Percentiles rank a stretch among this genome's conserved stretches.
phyloP scores from a whole-genome alignment of 2,797 vertebrate species.

The Cheirogaleus major region DNA sequence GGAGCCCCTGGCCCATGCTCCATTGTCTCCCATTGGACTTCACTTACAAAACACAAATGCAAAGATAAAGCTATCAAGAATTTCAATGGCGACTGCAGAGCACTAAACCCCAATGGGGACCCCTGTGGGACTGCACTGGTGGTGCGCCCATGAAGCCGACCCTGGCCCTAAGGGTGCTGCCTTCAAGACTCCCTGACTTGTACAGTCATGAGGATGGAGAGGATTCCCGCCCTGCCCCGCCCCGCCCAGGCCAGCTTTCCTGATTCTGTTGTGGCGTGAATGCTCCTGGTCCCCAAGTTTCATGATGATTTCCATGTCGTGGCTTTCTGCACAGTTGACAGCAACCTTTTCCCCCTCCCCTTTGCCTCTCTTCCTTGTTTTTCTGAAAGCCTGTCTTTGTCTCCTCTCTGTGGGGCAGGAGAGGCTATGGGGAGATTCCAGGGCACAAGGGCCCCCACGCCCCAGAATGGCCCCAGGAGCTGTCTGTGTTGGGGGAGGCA shows the following conservation, averaged over 20 bases:
- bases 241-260: too few relatives aligned
- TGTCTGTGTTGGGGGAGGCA: neutral
- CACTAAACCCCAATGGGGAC: too few relatives aligned
- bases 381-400: neutral
- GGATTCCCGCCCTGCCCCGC: too few relatives aligned
- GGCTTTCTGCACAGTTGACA: neutral
- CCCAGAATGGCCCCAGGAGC: neutral
- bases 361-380: neutral
- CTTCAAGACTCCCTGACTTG: neutral
- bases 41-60: neutral
- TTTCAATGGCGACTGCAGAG: neutral
- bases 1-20: accelerated
- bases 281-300: too few relatives aligned
- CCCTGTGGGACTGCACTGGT: accelerated
- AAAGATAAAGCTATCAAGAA: neutral
- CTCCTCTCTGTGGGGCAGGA: neutral
- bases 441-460: neutral
- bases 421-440: neutral
- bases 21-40: too few relatives aligned
- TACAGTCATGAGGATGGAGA: neutral
- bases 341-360: too few relatives aligned
- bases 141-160: neutral
- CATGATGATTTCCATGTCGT: too few relatives aligned
- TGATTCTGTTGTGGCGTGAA: too few relatives aligned
- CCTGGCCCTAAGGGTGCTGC: too few relatives aligned